Conservation (phyloP, 2,113 vertebrate species). For the Pundamilia nyererei region DNA sequence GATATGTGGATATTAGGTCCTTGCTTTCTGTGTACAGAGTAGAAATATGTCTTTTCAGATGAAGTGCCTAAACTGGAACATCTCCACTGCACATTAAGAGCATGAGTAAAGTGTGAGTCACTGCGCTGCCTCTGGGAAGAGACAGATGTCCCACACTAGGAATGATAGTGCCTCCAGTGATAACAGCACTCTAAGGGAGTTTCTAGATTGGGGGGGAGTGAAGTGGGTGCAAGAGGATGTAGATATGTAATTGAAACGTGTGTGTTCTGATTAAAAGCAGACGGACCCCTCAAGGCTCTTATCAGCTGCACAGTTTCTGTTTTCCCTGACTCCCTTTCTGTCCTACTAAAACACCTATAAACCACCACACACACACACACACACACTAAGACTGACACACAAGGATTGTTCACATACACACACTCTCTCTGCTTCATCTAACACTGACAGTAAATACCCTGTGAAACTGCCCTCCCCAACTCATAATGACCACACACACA, state of each 20-base stretch:
- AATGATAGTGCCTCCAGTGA: slow-evolving; percentile 60
- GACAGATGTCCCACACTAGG: slow-evolving; percentile 65
- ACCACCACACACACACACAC: not conserved
- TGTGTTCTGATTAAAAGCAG: slow-evolving; percentile 60
- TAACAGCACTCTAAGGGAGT: slow-evolving; percentile 45
- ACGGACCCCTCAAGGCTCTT: slow-evolving; percentile 53
- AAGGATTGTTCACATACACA: not conserved
- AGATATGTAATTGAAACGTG: slow-evolving; percentile 22
- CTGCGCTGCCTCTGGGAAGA: slow-evolving; percentile 43
- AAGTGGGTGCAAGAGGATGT: slow-evolving; percentile 26
- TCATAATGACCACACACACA: slow-evolving; percentile 34
- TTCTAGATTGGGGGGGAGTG: slow-evolving; percentile 5
- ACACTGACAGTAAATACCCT: slow-evolving; percentile 43
- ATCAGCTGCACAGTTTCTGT: slow-evolving; percentile 55
- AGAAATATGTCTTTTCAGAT: slow-evolving; percentile 5
- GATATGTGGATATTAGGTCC: not conserved
- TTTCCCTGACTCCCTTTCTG: slow-evolving; percentile 44
- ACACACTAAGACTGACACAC: not conserved
- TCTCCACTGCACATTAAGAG: not conserved
- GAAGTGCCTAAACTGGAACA: slow-evolving; percentile 18
- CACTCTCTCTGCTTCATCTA: slow-evolving; percentile 25
- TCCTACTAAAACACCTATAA: slow-evolving; percentile 30
- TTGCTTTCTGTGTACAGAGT: not conserved
- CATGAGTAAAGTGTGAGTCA: slow-evolving; percentile 15
- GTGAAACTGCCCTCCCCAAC: slow-evolving; percentile 25